Conservation (phyloP, 2,113 vertebrate genomes). For the Vombatus ursinus region DNA sequence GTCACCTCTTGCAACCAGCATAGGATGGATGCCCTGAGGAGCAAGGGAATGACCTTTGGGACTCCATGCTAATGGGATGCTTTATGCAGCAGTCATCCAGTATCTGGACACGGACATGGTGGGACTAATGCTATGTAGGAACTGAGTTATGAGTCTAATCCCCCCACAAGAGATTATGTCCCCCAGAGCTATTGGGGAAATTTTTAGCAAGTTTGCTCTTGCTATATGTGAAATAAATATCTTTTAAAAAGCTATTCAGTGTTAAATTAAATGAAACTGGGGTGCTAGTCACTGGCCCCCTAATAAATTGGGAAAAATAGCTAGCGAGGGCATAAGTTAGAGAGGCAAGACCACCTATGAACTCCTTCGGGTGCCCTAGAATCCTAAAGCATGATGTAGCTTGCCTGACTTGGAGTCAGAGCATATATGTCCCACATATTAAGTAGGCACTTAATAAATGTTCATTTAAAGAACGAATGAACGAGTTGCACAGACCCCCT, state of each 20-base stretch:
- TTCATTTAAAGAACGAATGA: not conserved
- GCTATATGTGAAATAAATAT: no score
- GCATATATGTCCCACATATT: not conserved
- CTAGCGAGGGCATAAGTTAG: no score
- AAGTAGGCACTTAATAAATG: not conserved
- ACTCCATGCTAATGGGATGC: not conserved
- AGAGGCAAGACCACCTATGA: no score
- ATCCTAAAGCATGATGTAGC: no score
- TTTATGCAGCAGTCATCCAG: no score
- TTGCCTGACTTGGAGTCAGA: not conserved
- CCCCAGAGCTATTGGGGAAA: not conserved
- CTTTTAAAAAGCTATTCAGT: no score
- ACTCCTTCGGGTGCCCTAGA: no score
- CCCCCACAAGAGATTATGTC: not conserved
- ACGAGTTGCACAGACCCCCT: not conserved
- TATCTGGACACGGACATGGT: no score
- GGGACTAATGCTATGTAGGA: not conserved
- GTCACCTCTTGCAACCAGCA: not conserved
- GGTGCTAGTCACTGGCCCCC: no score
- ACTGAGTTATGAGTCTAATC: not conserved
- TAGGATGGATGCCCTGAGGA: not conserved
- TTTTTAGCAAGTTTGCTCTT: no score
- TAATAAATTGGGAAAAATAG: no score
- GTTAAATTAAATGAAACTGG: no score
- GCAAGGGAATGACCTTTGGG: not conserved